A percentile compares a stretch with the other conserved stretches of the same genome.
Conservation (phyloP, 2,113 vertebrate species). For the Platysteira castanea region DNA sequence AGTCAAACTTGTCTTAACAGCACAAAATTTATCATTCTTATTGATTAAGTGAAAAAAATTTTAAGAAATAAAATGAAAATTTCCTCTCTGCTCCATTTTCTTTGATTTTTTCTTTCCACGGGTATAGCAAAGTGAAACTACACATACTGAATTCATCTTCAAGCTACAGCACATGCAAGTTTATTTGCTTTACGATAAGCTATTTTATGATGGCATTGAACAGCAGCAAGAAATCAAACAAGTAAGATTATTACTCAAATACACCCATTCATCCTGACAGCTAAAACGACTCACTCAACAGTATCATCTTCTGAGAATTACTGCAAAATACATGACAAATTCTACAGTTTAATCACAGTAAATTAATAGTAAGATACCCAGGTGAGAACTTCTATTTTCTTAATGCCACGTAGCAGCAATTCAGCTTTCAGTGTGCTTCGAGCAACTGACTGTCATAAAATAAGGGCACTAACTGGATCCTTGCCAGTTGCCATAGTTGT, state of each 20-base stretch:
- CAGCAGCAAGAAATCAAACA: conserved; percentile 3
- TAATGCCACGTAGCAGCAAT: neutral
- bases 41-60: rapidly evolving
- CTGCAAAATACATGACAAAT: neutral
- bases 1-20: neutral
- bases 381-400: neutral
- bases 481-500: neutral
- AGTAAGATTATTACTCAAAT: neutral
- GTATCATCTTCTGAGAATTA: neutral
- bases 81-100: neutral
- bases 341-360: neutral
- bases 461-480: neutral
- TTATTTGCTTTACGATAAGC: neutral
- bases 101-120: neutral
- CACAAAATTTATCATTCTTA: neutral
- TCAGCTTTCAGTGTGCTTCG: neutral
- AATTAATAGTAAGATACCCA: neutral
- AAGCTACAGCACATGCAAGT: neutral
- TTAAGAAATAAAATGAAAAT: neutral
- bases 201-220: neutral
- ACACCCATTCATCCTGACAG: neutral
- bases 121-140: neutral
- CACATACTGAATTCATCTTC: neutral
- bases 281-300: neutral
- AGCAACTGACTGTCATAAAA: neutral